Conservation (phyloP, 2,888 invertebrate genomes). For the Frankliniella fusca region DNA sequence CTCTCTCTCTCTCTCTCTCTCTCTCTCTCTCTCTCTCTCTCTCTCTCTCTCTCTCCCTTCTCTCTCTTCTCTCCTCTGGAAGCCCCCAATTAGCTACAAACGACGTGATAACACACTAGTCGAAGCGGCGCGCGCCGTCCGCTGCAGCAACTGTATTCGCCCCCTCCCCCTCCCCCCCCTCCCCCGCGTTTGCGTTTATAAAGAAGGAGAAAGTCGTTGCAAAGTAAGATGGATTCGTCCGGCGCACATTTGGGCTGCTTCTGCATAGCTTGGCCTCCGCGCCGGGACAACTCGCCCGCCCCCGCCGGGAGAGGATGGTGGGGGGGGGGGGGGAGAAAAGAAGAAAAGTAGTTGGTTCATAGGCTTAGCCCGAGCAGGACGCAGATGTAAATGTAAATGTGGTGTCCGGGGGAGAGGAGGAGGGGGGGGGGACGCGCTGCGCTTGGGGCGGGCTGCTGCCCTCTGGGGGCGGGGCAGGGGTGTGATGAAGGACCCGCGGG, state of each 20-base stretch:
- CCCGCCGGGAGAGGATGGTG: neutral
- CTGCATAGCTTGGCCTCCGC: too few species aligned
- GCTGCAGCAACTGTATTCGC: neutral
- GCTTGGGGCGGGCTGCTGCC: neutral
- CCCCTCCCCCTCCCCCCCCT: too few species aligned
- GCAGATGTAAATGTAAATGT: conserved; percentile 23
- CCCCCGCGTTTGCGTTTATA: too few species aligned
- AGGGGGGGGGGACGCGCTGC: neutral
- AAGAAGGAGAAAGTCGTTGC: too few species aligned
- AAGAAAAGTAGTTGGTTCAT: conserved; percentile 11
- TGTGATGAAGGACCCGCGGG: neutral
- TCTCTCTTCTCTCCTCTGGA: neutral
- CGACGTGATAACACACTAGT: neutral
- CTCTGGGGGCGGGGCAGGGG: neutral
- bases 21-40: neutral
- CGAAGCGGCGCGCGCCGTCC: neutral
- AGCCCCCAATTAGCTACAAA: conserved; percentile 12
- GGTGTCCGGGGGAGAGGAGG: neutral
- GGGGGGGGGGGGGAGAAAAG: neutral
- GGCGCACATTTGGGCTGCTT: too few species aligned
- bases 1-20: neutral
- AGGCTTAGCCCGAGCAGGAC: conserved; percentile 1
- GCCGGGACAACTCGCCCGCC: too few species aligned
- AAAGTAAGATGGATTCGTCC: too few species aligned
- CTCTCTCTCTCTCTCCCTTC: neutral